Base-by-base conservation (phyloP, 2,113 vertebrate genomes). In the Saguinus midas region DNA sequence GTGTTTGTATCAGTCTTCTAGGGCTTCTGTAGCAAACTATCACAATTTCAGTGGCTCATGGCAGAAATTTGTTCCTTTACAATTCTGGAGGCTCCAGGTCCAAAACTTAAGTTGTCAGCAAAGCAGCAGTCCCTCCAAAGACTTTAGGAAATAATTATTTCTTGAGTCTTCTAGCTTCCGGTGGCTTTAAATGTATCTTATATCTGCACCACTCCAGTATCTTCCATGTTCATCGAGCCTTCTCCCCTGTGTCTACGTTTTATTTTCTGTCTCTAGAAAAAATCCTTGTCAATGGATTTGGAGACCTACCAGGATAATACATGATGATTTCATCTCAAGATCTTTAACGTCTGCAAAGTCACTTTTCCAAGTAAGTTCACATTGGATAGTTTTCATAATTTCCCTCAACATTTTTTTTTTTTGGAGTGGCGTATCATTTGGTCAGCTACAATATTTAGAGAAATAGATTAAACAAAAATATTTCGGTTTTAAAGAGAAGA, bases 141-240 rank as follows among this genome's bases (percentile, higher is more conserved):
- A 0, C n/a, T 61, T 13, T 10, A 45, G 29, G 29, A 10, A 16
- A 27, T 12, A 57, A 83, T n/a, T 8, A 16, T 87, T 94, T 35
- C 14, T 73, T 75, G 4, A 3, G 32, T 23, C 17, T 18, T 86
- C 17, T 7, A n/a, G 20, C 11, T 48, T 76, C 61, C 12, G 16
- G 16, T 87, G 32, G n/a, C 2, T 45, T 32, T 18, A 55, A 27
- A 18, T 14, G 1, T 29, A 70, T 43, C 40, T 50, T 45, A 2
- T 21, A 21, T 0, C 27, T 50, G 0, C 2, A 9, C n/a, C 50
- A 52, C 4, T 43, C 8, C 40, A n/a, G 11, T 87, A 11, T 29
- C 45, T 10, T 91, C 20, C 40, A 4, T 58, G 37, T 9, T 58
- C 43, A 29, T 13, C 37, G 8, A 8, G 4, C 1, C n/a, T 55